A percentile compares a stretch with the other conserved stretches of the same genome.
These are phyloP conservation scores for Dicrurus megarhynchus DNA, from an alignment of 2,113 vertebrate genomes.

Conservation along the genomic window DNA sequence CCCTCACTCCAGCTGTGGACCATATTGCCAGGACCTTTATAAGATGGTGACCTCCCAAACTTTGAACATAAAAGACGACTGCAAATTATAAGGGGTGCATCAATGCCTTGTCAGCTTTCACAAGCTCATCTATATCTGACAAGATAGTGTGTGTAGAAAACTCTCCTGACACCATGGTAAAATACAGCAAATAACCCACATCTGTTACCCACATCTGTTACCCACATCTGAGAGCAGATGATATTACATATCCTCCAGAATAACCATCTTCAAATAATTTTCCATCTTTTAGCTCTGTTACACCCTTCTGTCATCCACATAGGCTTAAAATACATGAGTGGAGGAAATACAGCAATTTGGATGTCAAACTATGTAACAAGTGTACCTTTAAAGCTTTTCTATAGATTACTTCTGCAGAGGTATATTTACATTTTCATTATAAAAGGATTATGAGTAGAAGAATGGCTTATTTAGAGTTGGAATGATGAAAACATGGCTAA, in stretches of 20 bases:
- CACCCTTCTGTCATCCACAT: not conserved
- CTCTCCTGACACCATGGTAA: not conserved
- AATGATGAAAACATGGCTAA: not conserved
- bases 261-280: not conserved
- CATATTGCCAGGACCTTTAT: not conserved
- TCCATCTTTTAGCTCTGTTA: not conserved
- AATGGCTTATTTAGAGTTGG: not conserved
- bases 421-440: not conserved
- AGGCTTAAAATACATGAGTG: not conserved
- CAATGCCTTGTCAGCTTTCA: not conserved
- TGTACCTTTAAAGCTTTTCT: not conserved
- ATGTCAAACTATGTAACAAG: not conserved
- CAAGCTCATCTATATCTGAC: not conserved
- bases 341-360: not conserved
- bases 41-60: not conserved
- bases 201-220: not conserved
- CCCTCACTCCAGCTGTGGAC: fast-evolving
- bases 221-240: not conserved
- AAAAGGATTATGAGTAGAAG: not conserved
- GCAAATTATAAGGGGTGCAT: not conserved
- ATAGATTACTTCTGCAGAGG: not conserved
- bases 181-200: not conserved
- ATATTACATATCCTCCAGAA: not conserved
- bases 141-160: not conserved
- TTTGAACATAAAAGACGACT: not conserved